These are phyloP conservation scores for Eidolon helvum DNA, from an alignment of 2,113 vertebrate genomes.

Conservation along the genomic window DNA sequence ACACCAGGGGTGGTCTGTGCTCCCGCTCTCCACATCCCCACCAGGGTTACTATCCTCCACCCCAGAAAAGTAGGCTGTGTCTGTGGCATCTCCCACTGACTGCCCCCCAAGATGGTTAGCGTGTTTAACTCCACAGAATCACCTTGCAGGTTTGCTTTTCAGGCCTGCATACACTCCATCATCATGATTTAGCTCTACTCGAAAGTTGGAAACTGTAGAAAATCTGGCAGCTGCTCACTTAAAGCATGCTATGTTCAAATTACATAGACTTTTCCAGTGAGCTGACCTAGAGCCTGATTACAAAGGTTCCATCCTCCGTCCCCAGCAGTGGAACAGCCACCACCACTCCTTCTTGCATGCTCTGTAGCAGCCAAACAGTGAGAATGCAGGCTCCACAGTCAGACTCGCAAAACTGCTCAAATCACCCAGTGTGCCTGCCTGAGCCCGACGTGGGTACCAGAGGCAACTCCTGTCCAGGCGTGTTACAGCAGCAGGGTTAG, in stretches of 20 bases:
- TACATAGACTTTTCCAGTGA: conserved; percentile 8
- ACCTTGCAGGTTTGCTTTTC: not conserved
- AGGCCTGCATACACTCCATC: not conserved
- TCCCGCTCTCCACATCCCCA: too few relatives aligned
- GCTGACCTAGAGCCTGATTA: not conserved
- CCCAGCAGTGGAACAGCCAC: not conserved
- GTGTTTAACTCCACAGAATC: conserved; percentile 51
- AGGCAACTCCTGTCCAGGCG: not conserved
- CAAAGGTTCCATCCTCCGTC: not conserved
- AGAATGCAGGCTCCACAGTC: not conserved
- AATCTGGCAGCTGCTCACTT: not conserved
- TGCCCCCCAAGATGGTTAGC: not conserved
- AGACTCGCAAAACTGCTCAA: not conserved
- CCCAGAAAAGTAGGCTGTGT: not conserved
- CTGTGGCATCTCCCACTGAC: too few relatives aligned
- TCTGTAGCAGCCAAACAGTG: not conserved
- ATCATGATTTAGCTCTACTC: not conserved
- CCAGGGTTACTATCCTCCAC: not conserved
- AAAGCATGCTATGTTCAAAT: not conserved
- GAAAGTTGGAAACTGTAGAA: not conserved
- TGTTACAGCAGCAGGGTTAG: too few relatives aligned
- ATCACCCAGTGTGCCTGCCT: rapidly evolving
- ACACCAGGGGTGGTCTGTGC: not conserved
- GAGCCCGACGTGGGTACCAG: too few relatives aligned
- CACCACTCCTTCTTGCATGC: not conserved